Conservation (phyloP, 2,888 invertebrate species). For the Watsonalla binaria region DNA sequence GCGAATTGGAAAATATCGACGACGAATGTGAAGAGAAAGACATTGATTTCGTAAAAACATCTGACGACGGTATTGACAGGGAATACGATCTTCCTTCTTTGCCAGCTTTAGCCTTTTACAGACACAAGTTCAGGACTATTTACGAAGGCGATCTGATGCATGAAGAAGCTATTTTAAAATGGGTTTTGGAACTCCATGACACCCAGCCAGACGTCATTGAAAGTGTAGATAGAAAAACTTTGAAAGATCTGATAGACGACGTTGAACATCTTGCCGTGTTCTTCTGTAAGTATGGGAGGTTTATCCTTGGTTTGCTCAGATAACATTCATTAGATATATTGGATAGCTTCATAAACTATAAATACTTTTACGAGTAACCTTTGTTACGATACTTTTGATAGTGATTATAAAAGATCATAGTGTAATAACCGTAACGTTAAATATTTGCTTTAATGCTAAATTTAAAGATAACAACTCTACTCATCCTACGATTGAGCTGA, state of each 20-base stretch:
- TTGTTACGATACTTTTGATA: constrained; percentile 6
- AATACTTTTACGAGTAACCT: not conserved
- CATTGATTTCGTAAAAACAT: constrained; percentile 94
- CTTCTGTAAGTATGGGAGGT: constrained; percentile 82
- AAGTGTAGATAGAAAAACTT: constrained; percentile 92
- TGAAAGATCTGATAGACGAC: constrained; percentile 92
- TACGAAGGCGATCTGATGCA: constrained; percentile 94
- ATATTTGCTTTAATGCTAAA: too few species aligned
- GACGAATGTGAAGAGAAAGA: constrained; percentile 95
- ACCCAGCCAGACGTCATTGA: constrained; percentile 94
- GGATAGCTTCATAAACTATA: too few species aligned
- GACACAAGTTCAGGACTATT: constrained; percentile 92
- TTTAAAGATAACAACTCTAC: too few species aligned
- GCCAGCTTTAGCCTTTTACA: constrained; percentile 91
- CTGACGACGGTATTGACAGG: constrained; percentile 90
- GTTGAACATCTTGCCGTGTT: constrained; percentile 95
- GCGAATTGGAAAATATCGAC: constrained; percentile 94
- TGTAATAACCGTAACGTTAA: too few species aligned
- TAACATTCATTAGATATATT: too few species aligned
- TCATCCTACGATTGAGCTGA: too few species aligned
- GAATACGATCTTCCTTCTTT: constrained; percentile 91
- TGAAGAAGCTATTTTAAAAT: constrained; percentile 92
- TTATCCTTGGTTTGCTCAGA: too few species aligned
- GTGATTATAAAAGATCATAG: too few species aligned
- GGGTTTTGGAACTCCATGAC: constrained; percentile 92